Conservation (phyloP, 2,888 invertebrate species). For the Vandiemenella viatica region DNA sequence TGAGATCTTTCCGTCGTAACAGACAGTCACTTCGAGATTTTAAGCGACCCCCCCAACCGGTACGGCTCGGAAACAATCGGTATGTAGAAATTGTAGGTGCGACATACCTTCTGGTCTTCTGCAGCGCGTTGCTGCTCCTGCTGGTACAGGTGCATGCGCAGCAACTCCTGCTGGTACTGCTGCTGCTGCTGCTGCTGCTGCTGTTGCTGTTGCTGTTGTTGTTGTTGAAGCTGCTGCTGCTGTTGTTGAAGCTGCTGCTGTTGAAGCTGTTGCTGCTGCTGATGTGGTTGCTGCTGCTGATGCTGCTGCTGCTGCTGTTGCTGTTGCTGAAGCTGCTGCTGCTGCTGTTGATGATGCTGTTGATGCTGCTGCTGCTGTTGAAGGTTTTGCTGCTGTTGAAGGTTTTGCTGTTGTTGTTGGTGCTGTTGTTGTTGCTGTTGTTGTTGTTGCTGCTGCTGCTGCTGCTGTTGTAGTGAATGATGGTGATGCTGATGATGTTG, state of each 20-base stretch:
- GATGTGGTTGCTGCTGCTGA: too few relatives aligned
- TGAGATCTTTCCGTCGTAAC: too few relatives aligned
- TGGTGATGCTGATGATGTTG: constrained; percentile 23
- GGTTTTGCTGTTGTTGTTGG: constrained; percentile 26
- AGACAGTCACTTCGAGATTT: too few relatives aligned
- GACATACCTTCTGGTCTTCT: too few relatives aligned
- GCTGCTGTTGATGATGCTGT: not conserved
- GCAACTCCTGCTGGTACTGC: too few relatives aligned
- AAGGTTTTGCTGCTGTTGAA: constrained; percentile 33
- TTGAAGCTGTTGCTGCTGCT: too few relatives aligned
- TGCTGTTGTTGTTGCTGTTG: constrained; percentile 35
- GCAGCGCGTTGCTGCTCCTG: not conserved
- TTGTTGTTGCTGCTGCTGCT: constrained; percentile 30
- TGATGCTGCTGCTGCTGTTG: constrained; percentile 31
- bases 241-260: too few relatives aligned
- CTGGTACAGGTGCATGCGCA: constrained; percentile 2
- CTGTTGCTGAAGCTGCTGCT: constrained; percentile 18
- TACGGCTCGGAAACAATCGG: too few relatives aligned
- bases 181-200: constrained; percentile 15
- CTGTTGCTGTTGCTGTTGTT: constrained; percentile 18
- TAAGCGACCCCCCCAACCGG: too few relatives aligned
- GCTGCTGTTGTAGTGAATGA: constrained; percentile 25
- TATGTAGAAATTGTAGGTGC: too few relatives aligned
- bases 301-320: too few relatives aligned
- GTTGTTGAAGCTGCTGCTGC: too few relatives aligned